A percentile compares a stretch with the other conserved stretches of the same genome.
Evolutionary conservation across 2,797 vertebrate species (phyloP).

Genomic region (Muscicapa comitata): DNA sequence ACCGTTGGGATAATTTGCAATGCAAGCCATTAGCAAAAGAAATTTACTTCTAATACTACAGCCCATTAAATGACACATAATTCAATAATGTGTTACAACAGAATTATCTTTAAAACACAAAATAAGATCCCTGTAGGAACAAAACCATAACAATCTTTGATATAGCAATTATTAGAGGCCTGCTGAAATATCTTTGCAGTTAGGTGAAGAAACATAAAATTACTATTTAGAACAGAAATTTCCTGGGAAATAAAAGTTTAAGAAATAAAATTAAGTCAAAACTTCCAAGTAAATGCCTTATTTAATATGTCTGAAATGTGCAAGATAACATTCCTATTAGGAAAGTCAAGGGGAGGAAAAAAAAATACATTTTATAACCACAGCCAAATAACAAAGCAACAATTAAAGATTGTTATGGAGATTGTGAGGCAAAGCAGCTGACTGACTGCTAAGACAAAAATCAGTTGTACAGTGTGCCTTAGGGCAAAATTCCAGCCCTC

Average conservation of each 20-base stretch:
- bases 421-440: not conserved
- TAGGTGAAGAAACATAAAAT: not conserved
- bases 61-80: not conserved
- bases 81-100: not conserved
- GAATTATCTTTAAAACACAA: slow-evolving; percentile 21
- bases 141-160: not conserved
- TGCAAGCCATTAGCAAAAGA: not conserved
- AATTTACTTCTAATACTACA: not conserved
- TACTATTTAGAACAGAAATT: not conserved
- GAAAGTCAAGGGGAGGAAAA: not conserved
- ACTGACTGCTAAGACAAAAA: not conserved
- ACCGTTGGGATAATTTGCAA: not conserved
- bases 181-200: not conserved
- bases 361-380: not conserved
- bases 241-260: not conserved
- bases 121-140: not conserved
- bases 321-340: not conserved
- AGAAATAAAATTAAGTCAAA: not conserved
- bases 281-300: not conserved
- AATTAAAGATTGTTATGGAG: not conserved
- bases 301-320: not conserved
- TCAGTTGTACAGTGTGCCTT: accelerated
- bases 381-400: not conserved
- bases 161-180: not conserved
- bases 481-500: not conserved